Conservation (phyloP, 2,888 invertebrate species). For the Pristionchus fissidentatus region DNA sequence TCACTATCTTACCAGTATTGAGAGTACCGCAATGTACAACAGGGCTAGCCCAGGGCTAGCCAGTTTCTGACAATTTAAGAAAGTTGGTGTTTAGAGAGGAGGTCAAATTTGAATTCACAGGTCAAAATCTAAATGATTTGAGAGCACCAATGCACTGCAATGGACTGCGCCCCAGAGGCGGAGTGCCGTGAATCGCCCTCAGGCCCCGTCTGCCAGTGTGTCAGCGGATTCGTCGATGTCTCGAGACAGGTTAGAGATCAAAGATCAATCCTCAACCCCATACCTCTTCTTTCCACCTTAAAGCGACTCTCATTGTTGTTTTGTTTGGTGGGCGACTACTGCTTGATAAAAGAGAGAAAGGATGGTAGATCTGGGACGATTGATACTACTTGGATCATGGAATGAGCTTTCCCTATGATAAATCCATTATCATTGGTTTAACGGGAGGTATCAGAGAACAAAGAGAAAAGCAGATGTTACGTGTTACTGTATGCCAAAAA, state of each 20-base stretch:
- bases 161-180: conserved; percentile 74
- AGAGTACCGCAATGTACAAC: too few relatives aligned
- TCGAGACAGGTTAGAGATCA: conserved; percentile 53
- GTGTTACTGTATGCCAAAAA: too few relatives aligned
- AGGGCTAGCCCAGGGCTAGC: too few relatives aligned
- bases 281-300: neutral
- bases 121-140: conserved; percentile 29
- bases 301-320: neutral
- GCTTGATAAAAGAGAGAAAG: neutral
- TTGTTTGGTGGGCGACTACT: neutral
- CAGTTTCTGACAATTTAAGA: too few relatives aligned
- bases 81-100: neutral
- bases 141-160: conserved; percentile 68
- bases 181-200: conserved; percentile 73
- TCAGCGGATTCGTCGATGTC: conserved; percentile 71
- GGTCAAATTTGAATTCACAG: conserved; percentile 6
- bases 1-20: neutral
- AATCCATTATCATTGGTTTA: too few relatives aligned
- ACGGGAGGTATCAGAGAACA: too few relatives aligned
- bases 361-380: neutral
- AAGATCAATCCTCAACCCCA: conserved; percentile 8
- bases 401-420: too few relatives aligned
- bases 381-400: too few relatives aligned
- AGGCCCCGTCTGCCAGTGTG: conserved; percentile 72
- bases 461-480: too few relatives aligned